A percentile compares a stretch with the other conserved stretches of the same genome.
Conservation (phyloP, 1,140 invertebrate genomes). For the Hyposmocoma kahamanoa region DNA sequence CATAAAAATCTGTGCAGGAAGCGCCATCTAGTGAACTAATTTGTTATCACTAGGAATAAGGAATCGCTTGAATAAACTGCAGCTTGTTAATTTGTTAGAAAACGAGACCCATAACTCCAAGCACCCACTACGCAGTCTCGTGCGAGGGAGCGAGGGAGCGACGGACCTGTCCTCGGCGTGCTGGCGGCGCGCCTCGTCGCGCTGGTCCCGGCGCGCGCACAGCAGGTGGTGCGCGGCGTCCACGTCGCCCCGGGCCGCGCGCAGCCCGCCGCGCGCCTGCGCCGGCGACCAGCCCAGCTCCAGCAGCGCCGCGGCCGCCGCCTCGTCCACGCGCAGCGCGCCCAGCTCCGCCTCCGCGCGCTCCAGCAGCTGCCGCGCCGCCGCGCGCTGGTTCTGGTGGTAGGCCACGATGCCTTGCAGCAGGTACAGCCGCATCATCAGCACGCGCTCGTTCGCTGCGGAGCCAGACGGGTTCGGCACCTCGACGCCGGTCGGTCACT, state of each 20-base stretch:
- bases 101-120: no score
- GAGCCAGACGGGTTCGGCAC: no score
- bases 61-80: no score
- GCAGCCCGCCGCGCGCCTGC: constrained; percentile 79
- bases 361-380: constrained; percentile 75
- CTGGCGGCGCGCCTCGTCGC: constrained; percentile 27
- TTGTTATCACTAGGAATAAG: no score
- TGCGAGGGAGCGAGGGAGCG: no score
- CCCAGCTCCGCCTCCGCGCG: constrained; percentile 77
- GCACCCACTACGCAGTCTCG: no score
- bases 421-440: constrained; percentile 84
- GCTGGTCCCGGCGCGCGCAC: constrained; percentile 72
- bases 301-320: constrained; percentile 33
- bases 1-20: no score
- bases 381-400: constrained; percentile 79
- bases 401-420: constrained; percentile 85
- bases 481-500: no score
- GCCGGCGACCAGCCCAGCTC: constrained; percentile 76
- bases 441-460: constrained; percentile 81
- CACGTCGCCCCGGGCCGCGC: constrained; percentile 76
- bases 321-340: constrained; percentile 69
- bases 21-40: no score
- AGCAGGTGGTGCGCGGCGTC: constrained; percentile 79
- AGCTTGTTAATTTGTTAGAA: no score
- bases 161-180: constrained; percentile 26